Conservation (phyloP, 2,888 invertebrate species). For the Taenaris catops region DNA sequence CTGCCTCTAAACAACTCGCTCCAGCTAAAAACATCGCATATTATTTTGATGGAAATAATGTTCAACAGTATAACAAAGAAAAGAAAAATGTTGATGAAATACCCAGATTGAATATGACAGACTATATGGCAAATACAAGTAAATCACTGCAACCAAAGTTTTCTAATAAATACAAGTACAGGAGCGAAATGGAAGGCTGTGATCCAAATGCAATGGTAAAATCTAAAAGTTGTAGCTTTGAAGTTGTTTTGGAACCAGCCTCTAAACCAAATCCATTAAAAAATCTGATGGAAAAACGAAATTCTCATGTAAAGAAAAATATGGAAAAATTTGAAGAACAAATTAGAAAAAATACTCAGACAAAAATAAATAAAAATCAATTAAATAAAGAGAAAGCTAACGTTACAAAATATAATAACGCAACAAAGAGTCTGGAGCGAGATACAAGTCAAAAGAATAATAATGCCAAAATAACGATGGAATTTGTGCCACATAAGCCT, state of each 20-base stretch:
- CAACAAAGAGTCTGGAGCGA: conserved; percentile 70
- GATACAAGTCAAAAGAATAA: conserved; percentile 63
- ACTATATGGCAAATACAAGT: conserved; percentile 72
- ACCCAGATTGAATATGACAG: conserved; percentile 76
- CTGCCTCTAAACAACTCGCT: conserved; percentile 48
- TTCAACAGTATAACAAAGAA: conserved; percentile 56
- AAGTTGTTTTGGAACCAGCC: conserved; percentile 71
- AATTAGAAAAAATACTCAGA: conserved; percentile 63
- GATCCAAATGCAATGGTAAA: conserved; percentile 65
- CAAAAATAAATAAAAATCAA: conserved; percentile 59
- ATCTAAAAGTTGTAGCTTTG: conserved; percentile 74
- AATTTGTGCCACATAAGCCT: conserved; percentile 85
- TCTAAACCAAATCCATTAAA: conserved; percentile 69
- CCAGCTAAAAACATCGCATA: conserved; percentile 72
- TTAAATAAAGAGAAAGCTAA: conserved; percentile 67
- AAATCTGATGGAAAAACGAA: conserved; percentile 67
- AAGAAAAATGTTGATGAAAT: conserved; percentile 76
- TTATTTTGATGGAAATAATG: conserved; percentile 69
- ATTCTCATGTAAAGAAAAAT: conserved; percentile 77
- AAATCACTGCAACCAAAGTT: conserved; percentile 68
- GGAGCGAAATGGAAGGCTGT: conserved; percentile 66
- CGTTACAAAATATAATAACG: conserved; percentile 57
- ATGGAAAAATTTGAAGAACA: conserved; percentile 81
- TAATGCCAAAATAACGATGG: conserved; percentile 69
- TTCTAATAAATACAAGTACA: conserved; percentile 61